Base-by-base conservation (phyloP, 2,888 invertebrate species). In the Vandiemenella viatica region DNA sequence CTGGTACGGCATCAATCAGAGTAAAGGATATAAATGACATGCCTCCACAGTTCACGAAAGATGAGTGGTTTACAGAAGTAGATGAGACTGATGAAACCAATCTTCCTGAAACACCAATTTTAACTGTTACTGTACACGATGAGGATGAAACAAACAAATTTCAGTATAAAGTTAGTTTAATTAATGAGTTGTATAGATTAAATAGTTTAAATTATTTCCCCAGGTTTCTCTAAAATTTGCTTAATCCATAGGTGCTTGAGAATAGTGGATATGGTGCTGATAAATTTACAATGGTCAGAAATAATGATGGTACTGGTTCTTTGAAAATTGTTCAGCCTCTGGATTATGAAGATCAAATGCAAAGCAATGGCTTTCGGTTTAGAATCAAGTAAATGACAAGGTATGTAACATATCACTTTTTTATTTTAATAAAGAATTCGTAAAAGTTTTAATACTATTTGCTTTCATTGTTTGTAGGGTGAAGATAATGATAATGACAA, bases 21-120 rank as follows among this genome's bases (percentile, higher is more conserved):
- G 91, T 98, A 37, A 89, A 88, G 70, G 97, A 97, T 69, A 89
- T 93, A 62, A 97, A 97, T 68, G 97, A 98, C 68, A 96, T 96
- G 89, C 91, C 92, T 50, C 97, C 97, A 16, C 86, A 87, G 63
- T 95, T 91, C 63, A 93, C 89, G 5, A 95, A 95, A 70, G 90
- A 91, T 57, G 91, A 92, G 70, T 92, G 92, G 92, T 83, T 85
- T 61, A 91, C 92, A 6, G 91, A 92, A 71, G 92, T 92, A 50
- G 92, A 92, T 65, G 93, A 93, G 73, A 93, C 92, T 16, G 91
- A 92, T 68, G 92, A 92, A 44, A 83, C 83, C 21, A 83, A 85
- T 61, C 73, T 92, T 58, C 92, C 92, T 20, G 92, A 92, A 72
- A 85, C 88, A 77, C 92, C 92, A 6, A 92, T 93, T 58, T 73